Conservation (phyloP, 2,888 invertebrate species). For the Smittia aterrima region DNA sequence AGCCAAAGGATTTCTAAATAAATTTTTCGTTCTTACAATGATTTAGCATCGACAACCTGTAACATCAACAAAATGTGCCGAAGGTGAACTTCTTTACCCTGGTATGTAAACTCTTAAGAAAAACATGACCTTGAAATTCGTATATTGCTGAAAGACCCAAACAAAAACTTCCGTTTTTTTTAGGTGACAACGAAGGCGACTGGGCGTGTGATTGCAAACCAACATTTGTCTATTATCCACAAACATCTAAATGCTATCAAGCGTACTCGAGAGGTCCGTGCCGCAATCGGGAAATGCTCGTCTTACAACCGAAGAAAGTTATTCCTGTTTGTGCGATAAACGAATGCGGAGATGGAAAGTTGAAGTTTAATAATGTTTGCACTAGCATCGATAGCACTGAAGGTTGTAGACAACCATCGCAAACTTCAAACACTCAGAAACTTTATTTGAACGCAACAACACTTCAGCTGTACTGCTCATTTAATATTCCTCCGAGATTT, state of each 20-base stretch:
- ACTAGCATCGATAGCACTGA: background rate
- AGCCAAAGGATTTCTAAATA: too few species aligned
- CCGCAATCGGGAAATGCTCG: conserved; percentile 56
- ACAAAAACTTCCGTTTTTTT: background rate
- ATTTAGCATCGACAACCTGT: conserved; percentile 12
- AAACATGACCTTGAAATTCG: background rate
- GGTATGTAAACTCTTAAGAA: background rate
- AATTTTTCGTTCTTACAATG: background rate
- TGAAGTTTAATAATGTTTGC: conserved; percentile 48
- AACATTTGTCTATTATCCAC: conserved; percentile 63
- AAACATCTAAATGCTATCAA: conserved; percentile 61
- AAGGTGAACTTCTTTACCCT: conserved; percentile 29
- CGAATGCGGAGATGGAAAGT: conserved; percentile 60
- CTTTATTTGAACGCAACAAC: background rate
- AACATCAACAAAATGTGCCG: conserved; percentile 3
- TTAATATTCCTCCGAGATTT: background rate
- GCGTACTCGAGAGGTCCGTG: conserved; percentile 68
- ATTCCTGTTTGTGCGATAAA: conserved; percentile 63
- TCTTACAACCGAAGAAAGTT: conserved; percentile 56
- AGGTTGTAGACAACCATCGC: conserved; percentile 44
- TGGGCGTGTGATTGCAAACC: conserved; percentile 58
- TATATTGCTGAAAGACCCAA: background rate
- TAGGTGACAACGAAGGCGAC: conserved; percentile 30
- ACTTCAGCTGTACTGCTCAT: background rate
- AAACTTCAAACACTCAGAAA: background rate